phyloP scores from a whole-genome alignment of 2,797 vertebrate species.

The Macropus fuliginosus region DNA sequence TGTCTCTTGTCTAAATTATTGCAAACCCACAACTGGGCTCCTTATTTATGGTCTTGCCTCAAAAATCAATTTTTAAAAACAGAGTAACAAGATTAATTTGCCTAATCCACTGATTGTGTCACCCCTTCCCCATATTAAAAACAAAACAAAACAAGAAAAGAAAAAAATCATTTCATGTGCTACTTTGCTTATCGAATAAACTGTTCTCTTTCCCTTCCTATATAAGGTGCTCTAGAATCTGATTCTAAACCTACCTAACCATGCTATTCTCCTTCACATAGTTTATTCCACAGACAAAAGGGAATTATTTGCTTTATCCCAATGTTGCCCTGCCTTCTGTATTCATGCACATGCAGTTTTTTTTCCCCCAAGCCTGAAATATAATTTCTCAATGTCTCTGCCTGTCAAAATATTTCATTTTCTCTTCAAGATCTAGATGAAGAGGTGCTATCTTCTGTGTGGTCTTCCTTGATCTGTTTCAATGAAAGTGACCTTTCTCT shows the following conservation, averaged over 20 bases:
- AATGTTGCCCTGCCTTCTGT: background rate
- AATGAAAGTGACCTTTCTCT: background rate
- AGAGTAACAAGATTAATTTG: background rate
- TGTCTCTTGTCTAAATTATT: background rate
- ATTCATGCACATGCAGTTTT: background rate
- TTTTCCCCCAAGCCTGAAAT: background rate
- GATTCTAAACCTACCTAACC: background rate
- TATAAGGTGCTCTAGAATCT: background rate
- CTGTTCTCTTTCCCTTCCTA: background rate
- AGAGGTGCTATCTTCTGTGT: background rate
- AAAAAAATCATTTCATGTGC: background rate
- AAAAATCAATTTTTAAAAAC: background rate
- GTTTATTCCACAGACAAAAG: background rate
- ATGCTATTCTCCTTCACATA: background rate
- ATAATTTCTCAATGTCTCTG: background rate
- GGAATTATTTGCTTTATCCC: background rate
- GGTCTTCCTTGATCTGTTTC: background rate
- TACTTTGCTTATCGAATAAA: background rate
- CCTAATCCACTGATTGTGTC: background rate
- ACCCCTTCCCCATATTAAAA: background rate
- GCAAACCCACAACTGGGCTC: background rate
- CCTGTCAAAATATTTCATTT: background rate
- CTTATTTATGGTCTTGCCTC: background rate
- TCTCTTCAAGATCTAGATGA: background rate
- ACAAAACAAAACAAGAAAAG: background rate